Conservation (phyloP, 2,888 invertebrate species). For the Aricia artaxerxes region DNA sequence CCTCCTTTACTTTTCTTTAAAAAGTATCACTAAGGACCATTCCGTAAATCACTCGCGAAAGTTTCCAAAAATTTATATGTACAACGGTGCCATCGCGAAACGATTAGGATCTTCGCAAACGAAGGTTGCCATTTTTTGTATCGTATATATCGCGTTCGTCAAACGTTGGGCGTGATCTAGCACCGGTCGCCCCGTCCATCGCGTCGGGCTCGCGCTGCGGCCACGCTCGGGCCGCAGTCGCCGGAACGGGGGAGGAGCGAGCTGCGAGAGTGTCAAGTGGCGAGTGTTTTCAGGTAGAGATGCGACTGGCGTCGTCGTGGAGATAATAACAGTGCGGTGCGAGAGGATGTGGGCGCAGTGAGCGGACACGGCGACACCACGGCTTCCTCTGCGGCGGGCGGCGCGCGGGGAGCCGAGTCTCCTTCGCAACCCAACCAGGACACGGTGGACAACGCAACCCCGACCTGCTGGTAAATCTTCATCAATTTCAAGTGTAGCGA, state of each 20-base stretch:
- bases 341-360: slow-evolving; percentile 83
- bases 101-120: slow-evolving; percentile 64
- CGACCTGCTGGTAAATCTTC: slow-evolving; percentile 73
- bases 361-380: slow-evolving; percentile 71
- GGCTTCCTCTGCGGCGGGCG: slow-evolving; percentile 77
- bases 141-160: slow-evolving; percentile 65
- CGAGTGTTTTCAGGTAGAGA: slow-evolving; percentile 72
- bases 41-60: slow-evolving; percentile 79
- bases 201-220: not conserved
- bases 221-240: not conserved
- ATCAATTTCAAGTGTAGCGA: not conserved
- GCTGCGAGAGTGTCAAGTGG: slow-evolving; percentile 37
- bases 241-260: not conserved
- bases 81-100: slow-evolving; percentile 69
- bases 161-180: slow-evolving; percentile 68
- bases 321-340: slow-evolving; percentile 81
- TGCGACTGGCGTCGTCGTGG: slow-evolving; percentile 75
- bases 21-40: slow-evolving; percentile 79
- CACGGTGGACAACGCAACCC: slow-evolving; percentile 77
- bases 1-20: slow-evolving; percentile 80
- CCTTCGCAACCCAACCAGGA: slow-evolving; percentile 79
- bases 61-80: slow-evolving; percentile 80
- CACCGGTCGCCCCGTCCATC: slow-evolving; percentile 34
- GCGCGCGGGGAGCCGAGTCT: slow-evolving; percentile 80
- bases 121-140: slow-evolving; percentile 80